These are phyloP conservation scores for Holcopasites calliopsidis DNA, from an alignment of 1,140 invertebrate species.

Conservation along the genomic window DNA sequence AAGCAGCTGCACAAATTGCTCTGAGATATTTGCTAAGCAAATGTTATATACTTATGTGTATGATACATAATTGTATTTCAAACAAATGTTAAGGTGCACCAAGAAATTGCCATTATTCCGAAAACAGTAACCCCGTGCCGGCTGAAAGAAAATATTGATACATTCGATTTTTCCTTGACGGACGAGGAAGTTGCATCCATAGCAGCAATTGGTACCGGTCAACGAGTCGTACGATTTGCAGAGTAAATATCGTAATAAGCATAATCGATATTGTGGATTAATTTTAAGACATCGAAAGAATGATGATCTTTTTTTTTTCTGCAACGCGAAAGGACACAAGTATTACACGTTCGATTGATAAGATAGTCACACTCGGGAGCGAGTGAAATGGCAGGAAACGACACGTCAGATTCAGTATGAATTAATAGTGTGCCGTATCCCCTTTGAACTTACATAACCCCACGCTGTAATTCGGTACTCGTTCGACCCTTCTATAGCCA, in stretches of 20 bases:
- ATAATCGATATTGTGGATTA: not conserved
- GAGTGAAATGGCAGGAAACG: slow-evolving; percentile 32
- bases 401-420: slow-evolving; percentile 26
- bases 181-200: slow-evolving; percentile 81
- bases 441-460: slow-evolving; percentile 39
- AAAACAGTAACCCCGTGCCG: slow-evolving; percentile 86
- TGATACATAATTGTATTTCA: too few relatives aligned
- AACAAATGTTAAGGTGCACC: too few relatives aligned
- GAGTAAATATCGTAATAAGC: slow-evolving; percentile 56
- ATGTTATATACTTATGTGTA: not conserved
- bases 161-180: slow-evolving; percentile 87
- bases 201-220: slow-evolving; percentile 57
- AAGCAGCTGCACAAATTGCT: slow-evolving; percentile 85
- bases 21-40: slow-evolving; percentile 83
- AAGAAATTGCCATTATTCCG: slow-evolving; percentile 82
- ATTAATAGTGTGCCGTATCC: slow-evolving; percentile 36
- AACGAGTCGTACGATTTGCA: slow-evolving; percentile 52
- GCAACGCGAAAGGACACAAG: slow-evolving; percentile 59
- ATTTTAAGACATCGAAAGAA: not conserved
- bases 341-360: slow-evolving; percentile 66
- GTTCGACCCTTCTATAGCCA: slow-evolving; percentile 52
- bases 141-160: slow-evolving; percentile 86
- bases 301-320: slow-evolving; percentile 46
- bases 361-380: not conserved
- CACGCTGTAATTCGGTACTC: slow-evolving; percentile 28